phyloP scores from a whole-genome alignment of 2,113 vertebrate genomes.

The Leptodactylus fuscus region DNA sequence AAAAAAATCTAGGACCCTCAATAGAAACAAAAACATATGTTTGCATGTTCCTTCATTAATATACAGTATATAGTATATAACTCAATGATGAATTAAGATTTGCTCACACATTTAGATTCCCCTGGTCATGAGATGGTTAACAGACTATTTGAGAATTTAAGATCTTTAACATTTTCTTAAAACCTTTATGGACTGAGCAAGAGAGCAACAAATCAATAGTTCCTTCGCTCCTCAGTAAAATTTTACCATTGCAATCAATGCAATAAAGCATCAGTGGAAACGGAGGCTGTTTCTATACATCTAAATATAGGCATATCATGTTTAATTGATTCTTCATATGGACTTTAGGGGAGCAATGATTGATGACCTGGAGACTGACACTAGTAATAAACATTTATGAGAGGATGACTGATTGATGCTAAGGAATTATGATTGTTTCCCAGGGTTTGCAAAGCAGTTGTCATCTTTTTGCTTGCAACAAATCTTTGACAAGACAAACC shows the following conservation, averaged over 20 bases:
- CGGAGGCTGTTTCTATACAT: neutral
- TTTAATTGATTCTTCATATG: neutral
- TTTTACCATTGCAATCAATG: neutral
- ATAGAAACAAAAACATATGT: too few relatives aligned
- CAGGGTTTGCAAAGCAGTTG: constrained; percentile 18
- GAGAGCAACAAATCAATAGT: neutral
- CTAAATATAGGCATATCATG: constrained; percentile 1
- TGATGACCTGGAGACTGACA: constrained; percentile 39
- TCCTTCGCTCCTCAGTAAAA: neutral
- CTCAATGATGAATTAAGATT: neutral
- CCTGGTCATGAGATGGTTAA: neutral
- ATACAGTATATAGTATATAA: too few relatives aligned
- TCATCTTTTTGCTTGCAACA: neutral
- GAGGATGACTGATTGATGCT: constrained; percentile 32
- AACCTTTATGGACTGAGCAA: neutral
- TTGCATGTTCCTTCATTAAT: too few relatives aligned
- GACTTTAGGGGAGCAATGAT: constrained; percentile 15
- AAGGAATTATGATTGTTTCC: constrained; percentile 39
- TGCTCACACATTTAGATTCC: neutral
- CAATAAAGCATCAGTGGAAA: neutral
- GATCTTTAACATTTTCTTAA: neutral
- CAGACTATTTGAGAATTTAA: neutral
- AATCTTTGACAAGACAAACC: constrained; percentile 22
- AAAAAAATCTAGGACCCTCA: too few relatives aligned
- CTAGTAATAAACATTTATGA: constrained; percentile 34